Base-by-base conservation (phyloP, 2,888 invertebrate species). In the Nomada lathburiana region DNA sequence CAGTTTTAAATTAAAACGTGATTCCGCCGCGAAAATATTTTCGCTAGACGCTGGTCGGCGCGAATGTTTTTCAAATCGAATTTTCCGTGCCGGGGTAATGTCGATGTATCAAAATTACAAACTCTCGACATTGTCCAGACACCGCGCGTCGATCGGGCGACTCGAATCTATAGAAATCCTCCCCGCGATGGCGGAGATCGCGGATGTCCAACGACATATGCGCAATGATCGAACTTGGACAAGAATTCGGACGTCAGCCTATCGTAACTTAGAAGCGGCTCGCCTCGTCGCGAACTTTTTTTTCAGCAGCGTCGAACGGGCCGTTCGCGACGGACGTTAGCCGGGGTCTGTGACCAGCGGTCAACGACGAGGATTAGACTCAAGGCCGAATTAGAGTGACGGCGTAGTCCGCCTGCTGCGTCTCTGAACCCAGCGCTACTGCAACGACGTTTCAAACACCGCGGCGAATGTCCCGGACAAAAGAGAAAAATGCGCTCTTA, bases 341-440 rank as follows among this genome's bases (percentile, higher is more conserved):
- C 80, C 88, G 90, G 87, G 91, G 91, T 91, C 90, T 90, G 90
- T 82, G 90, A 90, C 91, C 90, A 89, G 88, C 87, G 85, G 82
- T 80, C 86, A 82, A 83, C 86, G 87, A 88, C 90, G 88, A 91
- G 92, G 90, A 92, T 92, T 92, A 93, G 92, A 92, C 91, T 91
- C 92, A 92, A 92, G 93, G 92, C 88, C 91, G 90, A 92, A 90
- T 92, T 92, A 92, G 92, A 92, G 90, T 80, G 85, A 82, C 75
- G 80, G 79, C 83, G 84, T 64, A 81, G 86, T 76, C 84, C 73
- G 83, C 63, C 80, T 74, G 80, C 81, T 87, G 87, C 79, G 83
- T 86, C 78, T 76, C 57, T 55, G 23, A 23, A 59, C 73, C 72
- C 65, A 52, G 29, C 52, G 29, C 20, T 67, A 16, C n/a, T n/a